Base-by-base conservation (phyloP, 2,888 invertebrate genomes). In the Cryptosula pallasiana region DNA sequence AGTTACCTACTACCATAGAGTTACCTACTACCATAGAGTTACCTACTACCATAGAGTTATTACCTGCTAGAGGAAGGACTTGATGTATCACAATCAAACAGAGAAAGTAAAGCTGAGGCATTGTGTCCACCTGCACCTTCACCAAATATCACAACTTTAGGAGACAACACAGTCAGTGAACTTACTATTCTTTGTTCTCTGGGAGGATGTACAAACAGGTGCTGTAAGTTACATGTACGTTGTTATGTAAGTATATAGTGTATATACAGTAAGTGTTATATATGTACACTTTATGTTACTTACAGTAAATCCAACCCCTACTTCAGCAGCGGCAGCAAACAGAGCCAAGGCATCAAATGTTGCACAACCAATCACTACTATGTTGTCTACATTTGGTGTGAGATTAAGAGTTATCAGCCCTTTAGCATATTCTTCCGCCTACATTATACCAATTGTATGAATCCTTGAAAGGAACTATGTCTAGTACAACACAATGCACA, bases 371-470 rank as follows among this genome's bases (percentile, higher is more conserved):
- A 32, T 32, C 27, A 63, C 32, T 13, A 32, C 27, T 5, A 63
- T 20, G n/a, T 3, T 32, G 32, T 63, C 63, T 63, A 25, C 63
- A 32, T 32, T 32, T 29, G 63, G 29, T 29, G 63, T 63, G 27
- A 63, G 32, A 9, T 27, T 32, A 16, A 63, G 32, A 32, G 63
- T 27, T 32, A 63, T 3, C 34, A 63, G 27, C 27, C 63, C 63
- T 32, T 63, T 63, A 32, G 63, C 63, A 32, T 63, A 63, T 32
- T 27, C 63, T 25, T 63, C 63, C 25, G 63, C 63, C 63, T 63
- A n/a, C 23, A 57, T 23, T 55, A 55, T 45, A 13, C 45, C 9
- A 20, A 45, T 45, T 45, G 45, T 13, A 45, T 45, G n/a, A n/a
- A n/a, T n/a, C n/a, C n/a, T n/a, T n/a, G n/a, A n/a, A n/a, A n/a